These are phyloP conservation scores for Burhinus oedicnemus DNA, from an alignment of 2,113 vertebrate species.

Conservation along the genomic window DNA sequence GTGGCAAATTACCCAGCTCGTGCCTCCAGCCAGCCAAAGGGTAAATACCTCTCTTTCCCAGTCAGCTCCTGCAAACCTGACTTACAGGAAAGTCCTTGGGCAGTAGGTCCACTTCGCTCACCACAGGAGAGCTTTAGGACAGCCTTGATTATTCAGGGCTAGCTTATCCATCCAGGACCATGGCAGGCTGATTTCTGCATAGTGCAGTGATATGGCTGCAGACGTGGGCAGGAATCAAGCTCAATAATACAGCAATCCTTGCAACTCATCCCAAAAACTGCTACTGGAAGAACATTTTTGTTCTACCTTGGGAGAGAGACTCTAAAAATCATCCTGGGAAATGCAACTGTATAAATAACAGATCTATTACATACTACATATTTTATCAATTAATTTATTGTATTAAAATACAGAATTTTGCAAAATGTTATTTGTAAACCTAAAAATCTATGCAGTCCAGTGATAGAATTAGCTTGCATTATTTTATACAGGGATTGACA, in stretches of 20 bases:
- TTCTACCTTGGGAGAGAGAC: background rate
- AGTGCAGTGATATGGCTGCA: background rate
- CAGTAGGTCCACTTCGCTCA: background rate
- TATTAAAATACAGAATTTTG: background rate
- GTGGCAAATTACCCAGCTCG: background rate
- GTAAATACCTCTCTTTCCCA: background rate
- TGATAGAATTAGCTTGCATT: background rate
- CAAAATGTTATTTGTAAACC: background rate
- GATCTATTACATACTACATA: background rate
- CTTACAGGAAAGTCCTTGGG: background rate
- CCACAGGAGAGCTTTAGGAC: background rate
- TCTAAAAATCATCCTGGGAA: background rate
- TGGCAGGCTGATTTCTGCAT: background rate
- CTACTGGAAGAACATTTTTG: background rate
- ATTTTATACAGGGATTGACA: background rate
- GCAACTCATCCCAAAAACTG: background rate
- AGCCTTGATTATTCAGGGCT: background rate
- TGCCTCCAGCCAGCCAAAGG: background rate
- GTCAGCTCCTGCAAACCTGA: background rate
- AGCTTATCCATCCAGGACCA: background rate
- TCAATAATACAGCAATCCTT: background rate
- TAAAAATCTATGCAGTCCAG: background rate
- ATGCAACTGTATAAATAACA: background rate
- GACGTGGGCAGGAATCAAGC: background rate
- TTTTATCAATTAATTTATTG: background rate